Evolutionary conservation across 1,140 invertebrate species (phyloP), one percentile per base, ranked within the genome.

Genomic region (Trachymyrmex cornetzi): DNA sequence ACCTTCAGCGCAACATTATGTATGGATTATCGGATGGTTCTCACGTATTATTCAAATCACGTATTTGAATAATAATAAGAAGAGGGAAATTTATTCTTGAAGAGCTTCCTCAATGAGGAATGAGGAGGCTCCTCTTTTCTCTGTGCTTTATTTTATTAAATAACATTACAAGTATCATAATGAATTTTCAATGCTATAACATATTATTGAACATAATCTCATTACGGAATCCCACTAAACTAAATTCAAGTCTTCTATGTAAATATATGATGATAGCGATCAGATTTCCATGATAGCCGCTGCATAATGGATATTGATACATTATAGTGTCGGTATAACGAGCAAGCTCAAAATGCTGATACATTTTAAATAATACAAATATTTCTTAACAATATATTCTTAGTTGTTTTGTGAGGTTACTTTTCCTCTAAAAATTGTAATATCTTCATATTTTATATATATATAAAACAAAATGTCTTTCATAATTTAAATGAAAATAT

Each of bases 221-320:
- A 50, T 66, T 79, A 66, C 19, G 19, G 19, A 50, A 64, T 79
- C 19, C 38, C 24, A 14, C 24, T 44, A 61, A 77, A 77, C 57
- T 77, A 79, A 66, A 79, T 79, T 66, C 77, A 66, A 66, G 24
- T 66, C 24, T 27, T 27, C 44, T 24, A 64, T 24, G 44, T 79
- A 79, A 79, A 79, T 66, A 66, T 12, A 27, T 66, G 24, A 79
- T 79, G 59, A 50, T 22, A 61, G 19, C 24, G 59, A 79, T 79
- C 77, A 19, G 27, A 19, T 79, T 79, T 64, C 44, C 59, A 12
- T 24, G 44, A 66, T 27, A 27, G 38, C 59, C 19, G 3, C 14
- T 79, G 16, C 14, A 27, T 64, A 79, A 79, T 79, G 44, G 61
- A 79, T 79, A 64, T 38, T 48, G 75, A 77, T 77, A 61, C 30